A percentile compares a stretch with the other conserved stretches of the same genome.
These are phyloP conservation scores for Belonocnema kinseyi DNA, from an alignment of 1,140 invertebrate genomes.

Conservation along the genomic window DNA sequence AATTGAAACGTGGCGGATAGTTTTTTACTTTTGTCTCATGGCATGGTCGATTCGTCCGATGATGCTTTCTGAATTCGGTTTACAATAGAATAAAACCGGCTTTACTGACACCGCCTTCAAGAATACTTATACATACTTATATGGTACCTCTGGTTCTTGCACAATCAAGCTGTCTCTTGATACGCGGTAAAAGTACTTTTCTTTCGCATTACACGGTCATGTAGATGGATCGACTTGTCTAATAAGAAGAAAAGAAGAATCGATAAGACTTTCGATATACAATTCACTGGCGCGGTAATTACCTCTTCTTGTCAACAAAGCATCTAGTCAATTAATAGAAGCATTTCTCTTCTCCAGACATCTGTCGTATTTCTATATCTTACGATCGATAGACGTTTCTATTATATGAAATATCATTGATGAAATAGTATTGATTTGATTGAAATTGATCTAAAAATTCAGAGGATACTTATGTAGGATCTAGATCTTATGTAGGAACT, in stretches of 20 bases:
- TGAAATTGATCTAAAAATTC: too few relatives aligned
- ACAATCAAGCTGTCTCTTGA: conserved; percentile 7
- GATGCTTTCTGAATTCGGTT: not conserved
- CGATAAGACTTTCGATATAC: not conserved
- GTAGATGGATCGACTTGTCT: not conserved
- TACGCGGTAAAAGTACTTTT: not conserved
- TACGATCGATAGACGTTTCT: not conserved
- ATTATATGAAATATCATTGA: not conserved
- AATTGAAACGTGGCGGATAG: conserved; percentile 7
- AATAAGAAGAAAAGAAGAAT: not conserved
- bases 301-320: not conserved
- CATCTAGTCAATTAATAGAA: not conserved
- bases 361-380: not conserved
- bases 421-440: too few relatives aligned
- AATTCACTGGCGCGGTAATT: not conserved
- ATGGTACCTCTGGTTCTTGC: not conserved
- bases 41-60: not conserved
- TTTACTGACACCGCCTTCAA: conserved; percentile 1
- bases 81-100: conserved; percentile 8
- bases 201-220: not conserved
- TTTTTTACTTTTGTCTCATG: conserved; percentile 3
- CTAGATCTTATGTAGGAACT: not conserved
- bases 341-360: not conserved
- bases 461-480: not conserved
- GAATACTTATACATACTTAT: conserved; percentile 1